Percentiles rank a stretch among this genome's conserved stretches.
These are phyloP conservation scores for Bursaphelenchus mucronatus DNA, from an alignment of 1,140 invertebrate genomes.

Conservation along the genomic window DNA sequence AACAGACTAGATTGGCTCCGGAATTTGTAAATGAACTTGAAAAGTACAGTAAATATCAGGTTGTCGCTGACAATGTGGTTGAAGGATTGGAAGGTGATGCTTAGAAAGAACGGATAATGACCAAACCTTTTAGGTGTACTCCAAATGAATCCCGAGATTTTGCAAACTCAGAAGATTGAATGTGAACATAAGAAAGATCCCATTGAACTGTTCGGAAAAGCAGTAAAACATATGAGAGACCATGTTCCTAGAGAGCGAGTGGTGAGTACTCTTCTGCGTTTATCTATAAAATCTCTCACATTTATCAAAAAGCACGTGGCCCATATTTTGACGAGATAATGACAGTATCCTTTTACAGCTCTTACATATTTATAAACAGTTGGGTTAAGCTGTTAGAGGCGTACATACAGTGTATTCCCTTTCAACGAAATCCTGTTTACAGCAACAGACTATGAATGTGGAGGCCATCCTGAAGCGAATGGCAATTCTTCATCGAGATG, in stretches of 20 bases:
- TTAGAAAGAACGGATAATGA: background rate
- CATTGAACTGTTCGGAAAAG: conserved; percentile 21
- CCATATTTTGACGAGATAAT: too few relatives aligned
- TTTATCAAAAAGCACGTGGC: too few relatives aligned
- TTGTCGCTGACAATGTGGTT: conserved; percentile 14
- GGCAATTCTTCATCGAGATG: conserved; percentile 25
- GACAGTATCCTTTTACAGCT: too few relatives aligned
- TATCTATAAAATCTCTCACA: background rate
- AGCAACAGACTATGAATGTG: background rate
- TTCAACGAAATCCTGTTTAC: too few relatives aligned
- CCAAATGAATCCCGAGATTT: conserved; percentile 28
- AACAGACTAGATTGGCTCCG: conserved; percentile 26
- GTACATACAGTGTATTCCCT: too few relatives aligned
- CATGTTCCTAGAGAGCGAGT: background rate
- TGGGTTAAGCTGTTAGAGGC: too few relatives aligned
- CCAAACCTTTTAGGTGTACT: conserved; percentile 23
- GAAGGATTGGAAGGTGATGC: conserved; percentile 23
- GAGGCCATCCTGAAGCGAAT: conserved; percentile 13
- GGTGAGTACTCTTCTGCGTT: background rate
- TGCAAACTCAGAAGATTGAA: conserved; percentile 9
- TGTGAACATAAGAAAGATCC: conserved; percentile 13
- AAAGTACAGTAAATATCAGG: conserved; percentile 21
- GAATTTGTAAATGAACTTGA: conserved; percentile 21
- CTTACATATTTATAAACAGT: too few relatives aligned
- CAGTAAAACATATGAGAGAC: conserved; percentile 13